A percentile compares a stretch with the other conserved stretches of the same genome.
Evolutionary conservation across 2,888 invertebrate genomes (phyloP).

Genomic region (Chorisops tibialis): DNA sequence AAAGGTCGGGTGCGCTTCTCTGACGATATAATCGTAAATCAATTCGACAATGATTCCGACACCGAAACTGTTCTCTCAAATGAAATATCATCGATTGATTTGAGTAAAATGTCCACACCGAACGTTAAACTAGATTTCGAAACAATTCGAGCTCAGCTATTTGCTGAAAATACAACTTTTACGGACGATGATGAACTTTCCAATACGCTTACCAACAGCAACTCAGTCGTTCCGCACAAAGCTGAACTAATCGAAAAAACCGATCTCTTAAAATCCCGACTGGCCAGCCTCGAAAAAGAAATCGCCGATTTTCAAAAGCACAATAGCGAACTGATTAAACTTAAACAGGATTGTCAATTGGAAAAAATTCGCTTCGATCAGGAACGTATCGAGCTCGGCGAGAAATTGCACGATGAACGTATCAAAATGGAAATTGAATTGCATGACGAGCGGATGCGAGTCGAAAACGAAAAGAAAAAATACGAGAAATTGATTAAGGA

Average conservation of each 20-base stretch:
- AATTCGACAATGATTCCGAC: constrained; percentile 2
- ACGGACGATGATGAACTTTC: neutral
- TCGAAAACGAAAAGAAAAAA: constrained; percentile 63
- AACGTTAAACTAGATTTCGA: constrained; percentile 38
- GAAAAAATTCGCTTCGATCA: constrained; percentile 62
- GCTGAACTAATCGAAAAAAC: constrained; percentile 46
- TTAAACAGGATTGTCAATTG: constrained; percentile 60
- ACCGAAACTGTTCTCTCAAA: constrained; percentile 4
- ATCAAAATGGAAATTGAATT: constrained; percentile 63
- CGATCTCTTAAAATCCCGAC: constrained; percentile 60
- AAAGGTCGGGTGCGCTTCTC: constrained; percentile 31
- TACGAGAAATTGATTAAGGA: constrained; percentile 67
- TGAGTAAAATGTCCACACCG: constrained; percentile 33
- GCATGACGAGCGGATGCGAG: constrained; percentile 67
- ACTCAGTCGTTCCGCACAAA: constrained; percentile 1
- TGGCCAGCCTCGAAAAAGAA: constrained; percentile 65
- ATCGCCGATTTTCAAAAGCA: constrained; percentile 57
- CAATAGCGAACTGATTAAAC: constrained; percentile 55
- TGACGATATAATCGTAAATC: constrained; percentile 22
- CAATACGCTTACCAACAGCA: neutral
- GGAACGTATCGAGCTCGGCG: constrained; percentile 59
- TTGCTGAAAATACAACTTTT: constrained; percentile 40
- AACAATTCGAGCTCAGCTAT: constrained; percentile 46
- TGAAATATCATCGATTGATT: neutral
- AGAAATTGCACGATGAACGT: constrained; percentile 64